phyloP scores from a whole-genome alignment of 2,888 invertebrate genomes.

The Patella pellucida region DNA sequence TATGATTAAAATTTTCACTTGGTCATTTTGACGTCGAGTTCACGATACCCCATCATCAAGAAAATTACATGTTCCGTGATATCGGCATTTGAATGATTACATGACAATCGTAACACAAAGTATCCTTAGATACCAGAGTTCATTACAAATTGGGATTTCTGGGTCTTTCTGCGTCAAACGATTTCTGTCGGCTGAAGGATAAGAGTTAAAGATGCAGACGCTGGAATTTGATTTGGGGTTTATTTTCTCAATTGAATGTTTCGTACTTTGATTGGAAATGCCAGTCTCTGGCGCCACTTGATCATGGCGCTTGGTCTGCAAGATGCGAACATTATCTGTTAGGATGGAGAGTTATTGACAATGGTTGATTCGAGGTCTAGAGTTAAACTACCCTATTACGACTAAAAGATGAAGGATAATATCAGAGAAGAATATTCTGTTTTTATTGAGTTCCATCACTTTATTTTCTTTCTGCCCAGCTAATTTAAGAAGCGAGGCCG shows the following conservation, averaged over 20 bases:
- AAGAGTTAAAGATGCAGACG: slow-evolving; percentile 2
- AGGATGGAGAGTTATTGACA: not conserved
- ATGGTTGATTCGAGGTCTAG: not conserved
- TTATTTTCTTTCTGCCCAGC: no score
- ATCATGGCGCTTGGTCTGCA: not conserved
- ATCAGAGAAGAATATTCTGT: no score
- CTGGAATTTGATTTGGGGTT: not conserved
- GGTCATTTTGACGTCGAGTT: not conserved
- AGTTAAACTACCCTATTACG: not conserved
- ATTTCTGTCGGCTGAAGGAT: not conserved
- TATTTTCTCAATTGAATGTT: slow-evolving; percentile 12
- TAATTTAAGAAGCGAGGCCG: no score
- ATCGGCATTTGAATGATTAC: slow-evolving; percentile 2
- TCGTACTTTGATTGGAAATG: slow-evolving; percentile 1
- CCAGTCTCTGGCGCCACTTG: not conserved
- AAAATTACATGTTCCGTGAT: slow-evolving; percentile 8
- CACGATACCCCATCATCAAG: slow-evolving; percentile 3
- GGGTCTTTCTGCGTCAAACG: not conserved
- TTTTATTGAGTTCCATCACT: no score
- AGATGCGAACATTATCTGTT: not conserved
- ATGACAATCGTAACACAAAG: not conserved
- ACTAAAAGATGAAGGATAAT: no score
- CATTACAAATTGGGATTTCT: slow-evolving; percentile 7
- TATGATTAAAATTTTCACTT: slow-evolving; percentile 6
- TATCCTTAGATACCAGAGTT: slow-evolving; percentile 1